Evolutionary conservation across 2,113 vertebrate genomes (phyloP).

Genomic region (Chauna torquata): DNA sequence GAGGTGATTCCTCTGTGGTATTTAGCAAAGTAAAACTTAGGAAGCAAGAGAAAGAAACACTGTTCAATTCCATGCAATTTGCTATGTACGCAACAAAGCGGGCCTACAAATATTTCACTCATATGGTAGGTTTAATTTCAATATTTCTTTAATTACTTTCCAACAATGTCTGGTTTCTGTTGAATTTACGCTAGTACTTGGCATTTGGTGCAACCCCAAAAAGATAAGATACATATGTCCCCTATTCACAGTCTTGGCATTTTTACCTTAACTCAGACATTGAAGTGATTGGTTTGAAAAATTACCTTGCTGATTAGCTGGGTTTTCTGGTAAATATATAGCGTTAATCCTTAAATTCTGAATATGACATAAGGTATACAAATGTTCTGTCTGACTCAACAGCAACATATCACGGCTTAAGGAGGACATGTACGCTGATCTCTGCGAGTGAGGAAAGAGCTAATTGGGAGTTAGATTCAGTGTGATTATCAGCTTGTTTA

Average conservation of each 20-base stretch:
- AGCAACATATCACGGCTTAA: conserved; percentile 70
- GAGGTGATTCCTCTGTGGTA: background rate
- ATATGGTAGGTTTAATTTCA: conserved; percentile 75
- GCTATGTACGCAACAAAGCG: conserved; percentile 61
- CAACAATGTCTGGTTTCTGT: conserved; percentile 78
- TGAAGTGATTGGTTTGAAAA: conserved; percentile 71
- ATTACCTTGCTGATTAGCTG: conserved; percentile 77
- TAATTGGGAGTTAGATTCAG: conserved; percentile 81
- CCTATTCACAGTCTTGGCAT: conserved; percentile 77
- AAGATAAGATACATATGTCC: conserved; percentile 82
- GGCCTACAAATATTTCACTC: conserved; percentile 73
- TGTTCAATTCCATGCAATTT: conserved; percentile 48
- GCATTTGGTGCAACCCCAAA: conserved; percentile 79
- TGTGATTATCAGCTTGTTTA: conserved; percentile 82
- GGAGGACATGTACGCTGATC: conserved; percentile 67
- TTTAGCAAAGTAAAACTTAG: background rate
- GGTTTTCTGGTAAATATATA: conserved; percentile 68
- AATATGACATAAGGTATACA: conserved; percentile 69
- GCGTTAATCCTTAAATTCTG: conserved; percentile 70
- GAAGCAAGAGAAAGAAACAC: conserved; percentile 5
- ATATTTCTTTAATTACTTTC: conserved; percentile 83
- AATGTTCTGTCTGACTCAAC: conserved; percentile 57
- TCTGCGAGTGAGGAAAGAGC: conserved; percentile 65
- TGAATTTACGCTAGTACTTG: conserved; percentile 76
- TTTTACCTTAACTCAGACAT: conserved; percentile 75